Base-by-base conservation (phyloP, 2,113 vertebrate genomes). In the Cyprinus carpio region DNA sequence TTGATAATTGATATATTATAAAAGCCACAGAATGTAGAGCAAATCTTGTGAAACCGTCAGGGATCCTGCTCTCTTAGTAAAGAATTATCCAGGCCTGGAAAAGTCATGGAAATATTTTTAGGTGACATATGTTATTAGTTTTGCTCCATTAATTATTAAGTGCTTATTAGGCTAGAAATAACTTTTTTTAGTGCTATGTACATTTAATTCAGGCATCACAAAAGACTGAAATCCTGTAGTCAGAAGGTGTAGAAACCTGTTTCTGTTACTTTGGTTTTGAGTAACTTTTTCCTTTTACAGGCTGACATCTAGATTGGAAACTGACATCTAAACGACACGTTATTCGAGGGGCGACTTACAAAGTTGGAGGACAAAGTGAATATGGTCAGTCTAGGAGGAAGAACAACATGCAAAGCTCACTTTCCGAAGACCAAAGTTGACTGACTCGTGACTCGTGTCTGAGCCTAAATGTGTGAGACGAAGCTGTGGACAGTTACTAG, bases 391-490 rank as follows among this genome's bases (percentile, higher is more conserved):
- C 81, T 6, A 25, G 27, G 29, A 72, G 29, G 20, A 43, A 25
- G 40, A 54, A 16, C 46, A 56, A 6, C 16, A 56, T 82, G 81
- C 64, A 40, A 65, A 25, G 29, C 46, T 29, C 40, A 15, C 4
- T 81, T 43, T 27, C 43, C 15, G 11, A 82, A 82, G 29, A 56
- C 13, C 18, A 83, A 83, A 56, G 65, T 58, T 83, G 46, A 83
- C 81, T 74, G 81, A 72, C 49, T 37, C 49, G 18, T 64, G 65
- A 31, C 67, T n/a, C 49, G 60, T 16, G 71, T 75, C 85, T 64
- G 67, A 76, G 79, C 81, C 31, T 65, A 40, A 58, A 82, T 75
- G 80, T 34, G 31, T 72, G 67, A 62, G 25, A 75, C 56, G 27
- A 77, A 49, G 51, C 81, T 6, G 11, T 27, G 49, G 72, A 86